Conservation (phyloP, 1,140 invertebrate species). For the Steinernema khuongi region DNA sequence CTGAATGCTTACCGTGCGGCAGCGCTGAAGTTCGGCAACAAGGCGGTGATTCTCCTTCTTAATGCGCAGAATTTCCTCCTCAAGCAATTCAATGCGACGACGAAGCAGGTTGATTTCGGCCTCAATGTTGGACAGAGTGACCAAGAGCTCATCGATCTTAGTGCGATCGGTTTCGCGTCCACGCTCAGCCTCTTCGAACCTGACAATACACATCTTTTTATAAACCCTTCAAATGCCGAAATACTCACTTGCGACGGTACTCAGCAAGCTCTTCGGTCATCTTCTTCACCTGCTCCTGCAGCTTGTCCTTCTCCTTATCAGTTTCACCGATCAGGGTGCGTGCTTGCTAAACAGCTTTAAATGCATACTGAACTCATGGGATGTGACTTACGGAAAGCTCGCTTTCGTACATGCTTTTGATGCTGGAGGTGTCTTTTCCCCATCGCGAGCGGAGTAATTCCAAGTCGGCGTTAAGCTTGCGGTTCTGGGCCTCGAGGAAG, state of each 20-base stretch:
- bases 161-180: conserved; percentile 43
- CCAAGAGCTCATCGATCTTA: conserved; percentile 51
- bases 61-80: conserved; percentile 52
- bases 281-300: conserved; percentile 6
- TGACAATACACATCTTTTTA: background rate
- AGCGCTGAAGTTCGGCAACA: conserved; percentile 50
- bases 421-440: conserved; percentile 61
- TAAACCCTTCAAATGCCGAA: background rate
- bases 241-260: conserved; percentile 44
- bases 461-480: conserved; percentile 61
- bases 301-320: conserved; percentile 24
- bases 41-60: conserved; percentile 54
- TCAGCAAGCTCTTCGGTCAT: conserved; percentile 50
- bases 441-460: conserved; percentile 60
- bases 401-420: conserved; percentile 63
- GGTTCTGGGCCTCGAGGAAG: conserved; percentile 63
- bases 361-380: background rate
- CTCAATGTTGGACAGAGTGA: conserved; percentile 51
- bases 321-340: conserved; percentile 8
- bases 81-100: conserved; percentile 50
- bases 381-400: conserved; percentile 60
- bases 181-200: conserved; percentile 53
- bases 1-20: conserved; percentile 33
- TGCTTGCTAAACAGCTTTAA: conserved; percentile 15
- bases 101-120: conserved; percentile 56